Evolutionary conservation across 2,797 vertebrate genomes (phyloP).

Genomic region (Syngnathus acus): DNA sequence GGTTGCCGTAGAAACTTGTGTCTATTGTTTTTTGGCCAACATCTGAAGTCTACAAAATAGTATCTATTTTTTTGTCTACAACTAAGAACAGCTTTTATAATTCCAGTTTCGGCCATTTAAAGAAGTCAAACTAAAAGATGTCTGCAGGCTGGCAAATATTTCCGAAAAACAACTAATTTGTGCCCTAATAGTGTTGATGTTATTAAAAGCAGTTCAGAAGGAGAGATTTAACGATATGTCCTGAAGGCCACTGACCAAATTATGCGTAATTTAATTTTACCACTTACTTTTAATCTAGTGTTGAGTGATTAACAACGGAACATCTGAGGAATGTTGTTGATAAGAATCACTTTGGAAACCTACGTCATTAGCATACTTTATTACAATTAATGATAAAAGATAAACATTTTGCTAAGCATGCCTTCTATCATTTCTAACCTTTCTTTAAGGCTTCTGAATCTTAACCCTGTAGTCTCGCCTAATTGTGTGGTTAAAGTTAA

Average conservation of each 20-base stretch:
- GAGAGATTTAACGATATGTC: neutral
- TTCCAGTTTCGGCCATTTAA: neutral
- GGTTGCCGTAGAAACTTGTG: neutral
- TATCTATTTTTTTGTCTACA: neutral
- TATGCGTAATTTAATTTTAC: neutral
- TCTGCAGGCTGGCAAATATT: neutral
- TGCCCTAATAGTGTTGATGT: neutral
- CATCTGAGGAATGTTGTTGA: neutral
- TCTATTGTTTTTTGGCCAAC: neutral
- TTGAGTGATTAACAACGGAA: neutral
- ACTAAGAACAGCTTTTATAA: neutral
- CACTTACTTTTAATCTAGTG: neutral
- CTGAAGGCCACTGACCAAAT: neutral
- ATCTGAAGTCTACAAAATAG: neutral
- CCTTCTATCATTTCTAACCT: neutral
- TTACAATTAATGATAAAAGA: neutral
- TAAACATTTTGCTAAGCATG: neutral
- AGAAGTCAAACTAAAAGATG: neutral
- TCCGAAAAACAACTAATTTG: neutral
- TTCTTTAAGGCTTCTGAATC: neutral
- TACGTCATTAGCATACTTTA: neutral
- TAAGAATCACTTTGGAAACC: neutral
- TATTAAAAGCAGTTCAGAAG: neutral
- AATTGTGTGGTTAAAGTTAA: constrained; percentile 16
- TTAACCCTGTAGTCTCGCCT: neutral